Conservation (phyloP, 2,797 vertebrate genomes). For the Triplophysa bombifrons region DNA sequence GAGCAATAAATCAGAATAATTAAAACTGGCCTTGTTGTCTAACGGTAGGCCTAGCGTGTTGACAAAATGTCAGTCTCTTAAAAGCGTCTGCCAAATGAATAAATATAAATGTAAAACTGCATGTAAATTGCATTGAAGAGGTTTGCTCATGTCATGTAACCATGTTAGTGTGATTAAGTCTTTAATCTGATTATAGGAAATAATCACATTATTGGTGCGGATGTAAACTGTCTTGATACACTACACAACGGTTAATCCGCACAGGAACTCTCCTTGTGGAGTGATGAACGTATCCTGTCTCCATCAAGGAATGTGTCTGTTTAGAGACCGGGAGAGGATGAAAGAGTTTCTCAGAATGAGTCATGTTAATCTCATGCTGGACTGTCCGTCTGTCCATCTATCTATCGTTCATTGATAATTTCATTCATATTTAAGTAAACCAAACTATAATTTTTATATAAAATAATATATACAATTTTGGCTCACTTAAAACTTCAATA, state of each 20-base stretch:
- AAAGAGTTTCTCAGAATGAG: not conserved
- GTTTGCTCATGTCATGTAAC: no score
- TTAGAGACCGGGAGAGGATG: not conserved
- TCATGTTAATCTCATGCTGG: not conserved
- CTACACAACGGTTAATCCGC: constrained; percentile 55
- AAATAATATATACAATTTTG: not conserved
- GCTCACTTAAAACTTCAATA: not conserved
- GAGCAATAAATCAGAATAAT: no score
- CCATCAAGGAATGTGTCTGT: constrained; percentile 53
- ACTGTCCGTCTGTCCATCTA: not conserved
- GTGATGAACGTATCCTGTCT: constrained; percentile 63
- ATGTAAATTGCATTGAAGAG: no score
- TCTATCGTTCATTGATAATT: not conserved
- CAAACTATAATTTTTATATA: not conserved
- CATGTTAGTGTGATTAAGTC: no score
- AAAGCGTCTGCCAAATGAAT: no score
- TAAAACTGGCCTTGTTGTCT: no score
- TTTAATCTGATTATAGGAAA: no score
- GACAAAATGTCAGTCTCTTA: no score
- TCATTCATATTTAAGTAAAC: not conserved
- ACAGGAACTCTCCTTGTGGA: constrained; percentile 63
- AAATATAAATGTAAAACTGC: no score
- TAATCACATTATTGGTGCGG: no score
- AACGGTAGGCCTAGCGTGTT: no score
- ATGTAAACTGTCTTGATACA: not conserved